phyloP scores from a whole-genome alignment of 2,888 invertebrate species.

The Zhuqinia jingwanae region DNA sequence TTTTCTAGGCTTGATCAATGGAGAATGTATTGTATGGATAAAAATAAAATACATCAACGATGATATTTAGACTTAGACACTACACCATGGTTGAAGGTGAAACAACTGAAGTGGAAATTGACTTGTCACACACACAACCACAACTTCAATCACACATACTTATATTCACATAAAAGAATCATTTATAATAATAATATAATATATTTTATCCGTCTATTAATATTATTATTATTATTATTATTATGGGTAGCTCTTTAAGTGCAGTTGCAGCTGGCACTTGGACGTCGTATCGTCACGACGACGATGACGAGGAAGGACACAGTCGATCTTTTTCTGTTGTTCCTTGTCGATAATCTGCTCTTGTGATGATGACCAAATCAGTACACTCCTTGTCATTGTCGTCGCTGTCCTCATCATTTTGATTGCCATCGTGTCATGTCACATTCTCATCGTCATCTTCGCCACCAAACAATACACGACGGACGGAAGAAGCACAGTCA shows the following conservation, averaged over 20 bases:
- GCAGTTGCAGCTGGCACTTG: not conserved
- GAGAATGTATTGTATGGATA: too few species aligned
- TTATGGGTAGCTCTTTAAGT: not conserved
- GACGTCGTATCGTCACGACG: conserved; percentile 28
- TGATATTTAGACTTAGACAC: not conserved
- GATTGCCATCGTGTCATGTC: conserved; percentile 8
- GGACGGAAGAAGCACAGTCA: not conserved
- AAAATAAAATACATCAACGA: too few species aligned
- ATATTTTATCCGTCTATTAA: too few species aligned
- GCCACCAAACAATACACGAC: not conserved
- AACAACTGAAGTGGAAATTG: not conserved
- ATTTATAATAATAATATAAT: too few species aligned
- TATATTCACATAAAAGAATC: not conserved
- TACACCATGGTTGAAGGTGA: not conserved
- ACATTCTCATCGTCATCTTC: not conserved
- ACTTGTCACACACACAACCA: not conserved
- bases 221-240: too few species aligned
- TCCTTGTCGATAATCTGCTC: conserved; percentile 9
- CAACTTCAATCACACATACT: not conserved
- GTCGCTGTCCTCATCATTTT: conserved; percentile 33
- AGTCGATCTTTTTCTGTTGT: not conserved
- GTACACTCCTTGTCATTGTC: conserved; percentile 21
- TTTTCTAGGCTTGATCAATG: too few species aligned
- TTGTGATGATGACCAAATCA: conserved; percentile 21
- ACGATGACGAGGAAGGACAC: conserved; percentile 29